Conservation (phyloP, 2,888 invertebrate species). For the Acrobasis repandana region DNA sequence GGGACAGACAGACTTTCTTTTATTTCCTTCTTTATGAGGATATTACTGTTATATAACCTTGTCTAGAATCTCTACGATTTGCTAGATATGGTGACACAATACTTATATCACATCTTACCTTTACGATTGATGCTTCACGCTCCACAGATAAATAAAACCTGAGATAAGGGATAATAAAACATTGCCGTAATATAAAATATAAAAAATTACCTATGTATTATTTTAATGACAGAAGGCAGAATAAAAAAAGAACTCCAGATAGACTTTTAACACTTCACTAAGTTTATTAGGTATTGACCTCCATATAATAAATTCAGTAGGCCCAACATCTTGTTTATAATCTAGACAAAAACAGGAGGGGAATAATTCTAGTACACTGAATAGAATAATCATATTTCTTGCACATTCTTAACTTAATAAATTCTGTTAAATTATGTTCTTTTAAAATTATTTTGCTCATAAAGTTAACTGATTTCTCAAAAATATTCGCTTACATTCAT, state of each 20-base stretch:
- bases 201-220: not conserved
- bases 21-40: too few species aligned
- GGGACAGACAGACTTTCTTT: too few species aligned
- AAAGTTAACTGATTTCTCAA: not conserved
- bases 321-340: slow-evolving; percentile 1
- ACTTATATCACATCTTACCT: too few species aligned
- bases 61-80: too few species aligned
- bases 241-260: not conserved
- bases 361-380: not conserved
- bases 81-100: too few species aligned
- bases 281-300: slow-evolving; percentile 15
- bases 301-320: slow-evolving; percentile 14
- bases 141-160: too few species aligned
- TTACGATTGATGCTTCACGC: too few species aligned
- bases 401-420: slow-evolving; percentile 2
- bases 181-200: too few species aligned
- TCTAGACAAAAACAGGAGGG: slow-evolving; percentile 3
- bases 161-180: too few species aligned
- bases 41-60: too few species aligned
- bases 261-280: not conserved
- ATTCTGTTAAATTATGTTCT: not conserved
- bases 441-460: not conserved
- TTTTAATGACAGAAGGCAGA: not conserved
- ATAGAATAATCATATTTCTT: not conserved
- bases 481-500: not conserved